Evolutionary conservation across 2,113 vertebrate genomes (phyloP), one percentile per base, ranked within the genome.

Genomic region (Alectura lathami): DNA sequence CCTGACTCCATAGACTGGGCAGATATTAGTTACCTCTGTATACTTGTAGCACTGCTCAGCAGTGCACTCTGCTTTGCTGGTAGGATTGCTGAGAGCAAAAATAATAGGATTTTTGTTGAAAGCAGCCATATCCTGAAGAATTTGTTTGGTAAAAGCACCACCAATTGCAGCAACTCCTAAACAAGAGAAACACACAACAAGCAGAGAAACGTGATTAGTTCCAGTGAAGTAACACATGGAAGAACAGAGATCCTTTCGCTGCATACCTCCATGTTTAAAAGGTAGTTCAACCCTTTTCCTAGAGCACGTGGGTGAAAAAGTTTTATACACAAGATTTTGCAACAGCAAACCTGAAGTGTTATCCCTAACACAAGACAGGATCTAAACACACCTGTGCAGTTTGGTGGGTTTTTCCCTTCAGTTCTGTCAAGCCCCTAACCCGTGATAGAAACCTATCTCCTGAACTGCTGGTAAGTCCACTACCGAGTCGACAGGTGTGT

Each of bases 31-130:
- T 98, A 99, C 99, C 99, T 99, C 95, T 80, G 99, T 99, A 29
- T 98, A 83, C 32, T 93, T 97, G 97, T 99, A 99, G 95, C 99
- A 99, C 96, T 99, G 98, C 95, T 99, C 99, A 63, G 99, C 99
- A 27, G 99, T 99, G 88, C 99, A 99, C 93, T 99, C 99, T 23
- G 99, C 99, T 98, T 99, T 99, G 97, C 99, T 99, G 68, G 99
- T 99, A 11, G 99, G 99, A 94, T 99, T 99, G 96, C 99, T 99
- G 95, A 99, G 98, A 82, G 99, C 99, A 86, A 99, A 99, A 97
- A 99, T 99, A 87, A 99, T 98, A 10, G 99, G 99, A 18, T 48
- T 97, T 66, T 99, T 67, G 59, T 99, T 99, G 91, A 99, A 98
- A 64, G 97, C 95, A 60, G 99, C 99, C 99, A 99, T 99, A 80